Base-by-base conservation (phyloP, 2,888 invertebrate genomes). In the Callinectes sapidus region DNA sequence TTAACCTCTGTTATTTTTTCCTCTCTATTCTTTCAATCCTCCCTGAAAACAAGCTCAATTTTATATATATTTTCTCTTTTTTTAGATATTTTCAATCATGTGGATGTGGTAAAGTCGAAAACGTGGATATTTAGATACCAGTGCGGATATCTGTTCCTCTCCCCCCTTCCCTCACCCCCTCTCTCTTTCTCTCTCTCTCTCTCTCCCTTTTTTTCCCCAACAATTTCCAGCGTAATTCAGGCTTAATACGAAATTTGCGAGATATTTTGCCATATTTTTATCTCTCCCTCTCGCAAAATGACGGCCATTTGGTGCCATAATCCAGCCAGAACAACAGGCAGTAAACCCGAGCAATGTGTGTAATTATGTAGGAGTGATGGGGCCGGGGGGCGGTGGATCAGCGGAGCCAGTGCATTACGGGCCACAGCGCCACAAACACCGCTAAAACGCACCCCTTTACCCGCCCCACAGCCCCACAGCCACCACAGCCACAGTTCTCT, bases 361-460 rank as follows among this genome's bases (percentile, higher is more conserved):
- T 86, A 86, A 90, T 90, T 90, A 90, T 61, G 54, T 28, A 54
- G 66, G 86, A 90, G 61, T 61, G 86, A 86, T 39, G 86, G 86
- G 86, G 86, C 85, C 54, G 42, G 55, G 16, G 90, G 23, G 86
- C 18, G 81, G 81, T 81, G 81, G 81, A 81, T 81, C 81, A 81
- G 81, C 35, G 81, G 35, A 5, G n/a, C 2, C 35, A 81, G 35
- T 35, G 35, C 81, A 81, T 81, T 81, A 81, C 81, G 35, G 32
- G 81, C 32, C 81, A 10, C 81, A 13, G 35, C 81, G 14, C 81
- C 81, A 16, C 81, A 81, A 81, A 81, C 35, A 81, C 81, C 32
- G 18, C 81, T 81, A 81, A 35, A 81, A 81, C 81, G 18, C 71
- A 10, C 28, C 71, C 71, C 71, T 10, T 28, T 2, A n/a, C 23